phyloP scores from a whole-genome alignment of 2,797 vertebrate genomes.

The Knipowitschia caucasica region DNA sequence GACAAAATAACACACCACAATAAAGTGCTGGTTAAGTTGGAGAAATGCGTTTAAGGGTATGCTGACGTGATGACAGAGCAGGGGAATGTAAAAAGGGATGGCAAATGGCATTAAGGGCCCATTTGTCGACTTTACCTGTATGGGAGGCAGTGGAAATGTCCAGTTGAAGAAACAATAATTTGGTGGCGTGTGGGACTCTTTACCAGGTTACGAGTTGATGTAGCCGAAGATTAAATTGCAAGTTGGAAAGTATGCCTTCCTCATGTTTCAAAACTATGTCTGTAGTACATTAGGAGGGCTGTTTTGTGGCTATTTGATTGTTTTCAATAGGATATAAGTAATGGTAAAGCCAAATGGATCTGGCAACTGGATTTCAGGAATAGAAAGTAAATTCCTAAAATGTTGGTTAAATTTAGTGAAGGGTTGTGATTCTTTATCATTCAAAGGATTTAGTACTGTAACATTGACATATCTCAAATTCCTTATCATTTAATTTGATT shows the following conservation, averaged over 20 bases:
- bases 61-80: constrained; percentile 74
- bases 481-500: background rate
- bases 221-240: constrained; percentile 66
- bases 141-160: constrained; percentile 61
- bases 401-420: background rate
- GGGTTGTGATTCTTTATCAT: background rate
- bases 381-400: background rate
- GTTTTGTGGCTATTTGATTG: constrained; percentile 48
- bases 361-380: constrained; percentile 8
- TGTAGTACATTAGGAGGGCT: constrained; percentile 54
- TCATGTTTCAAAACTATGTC: constrained; percentile 65
- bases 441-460: too few relatives aligned
- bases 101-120: constrained; percentile 72
- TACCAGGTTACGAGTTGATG: constrained; percentile 66
- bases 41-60: constrained; percentile 73
- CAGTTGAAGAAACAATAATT: constrained; percentile 66
- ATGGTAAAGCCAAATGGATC: constrained; percentile 8
- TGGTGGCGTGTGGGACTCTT: constrained; percentile 68
- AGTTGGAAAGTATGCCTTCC: constrained; percentile 62
- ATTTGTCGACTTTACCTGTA: constrained; percentile 77
- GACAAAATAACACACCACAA: constrained; percentile 81
- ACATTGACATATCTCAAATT: too few relatives aligned
- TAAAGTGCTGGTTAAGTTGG: constrained; percentile 82
- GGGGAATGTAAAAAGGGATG: constrained; percentile 71
- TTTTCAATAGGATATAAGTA: constrained; percentile 23